phyloP scores from a whole-genome alignment of 1,140 invertebrate genomes.

The Anagrus nilaparvatae region DNA sequence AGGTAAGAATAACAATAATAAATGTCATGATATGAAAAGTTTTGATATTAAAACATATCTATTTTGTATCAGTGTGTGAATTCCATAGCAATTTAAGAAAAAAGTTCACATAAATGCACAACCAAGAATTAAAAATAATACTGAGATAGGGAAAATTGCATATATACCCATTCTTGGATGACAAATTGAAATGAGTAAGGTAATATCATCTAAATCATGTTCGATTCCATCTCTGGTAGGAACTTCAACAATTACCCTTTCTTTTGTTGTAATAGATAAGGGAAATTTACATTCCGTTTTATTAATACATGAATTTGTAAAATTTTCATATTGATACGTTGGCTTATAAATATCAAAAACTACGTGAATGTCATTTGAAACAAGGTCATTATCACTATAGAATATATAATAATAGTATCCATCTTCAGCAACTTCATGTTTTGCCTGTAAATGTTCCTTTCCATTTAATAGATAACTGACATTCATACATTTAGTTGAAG shows the following conservation, averaged over 20 bases:
- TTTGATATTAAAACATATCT: no score
- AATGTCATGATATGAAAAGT: no score
- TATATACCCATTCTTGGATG: slow-evolving; percentile 66
- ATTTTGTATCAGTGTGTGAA: no score
- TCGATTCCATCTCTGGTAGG: slow-evolving; percentile 69
- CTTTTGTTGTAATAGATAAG: slow-evolving; percentile 57
- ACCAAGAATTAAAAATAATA: slow-evolving; percentile 60
- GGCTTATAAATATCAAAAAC: slow-evolving; percentile 77
- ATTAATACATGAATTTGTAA: slow-evolving; percentile 62
- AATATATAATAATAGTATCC: slow-evolving; percentile 83
- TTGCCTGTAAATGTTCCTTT: slow-evolving; percentile 48
- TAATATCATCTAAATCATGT: slow-evolving; percentile 54
- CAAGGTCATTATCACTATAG: slow-evolving; percentile 72
- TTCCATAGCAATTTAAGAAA: neutral
- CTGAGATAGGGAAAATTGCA: slow-evolving; percentile 63
- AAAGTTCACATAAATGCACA: slow-evolving; percentile 54
- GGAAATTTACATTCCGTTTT: slow-evolving; percentile 62
- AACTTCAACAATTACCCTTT: slow-evolving; percentile 69
- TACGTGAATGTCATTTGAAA: slow-evolving; percentile 67
- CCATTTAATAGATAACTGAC: slow-evolving; percentile 55
- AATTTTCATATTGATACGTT: slow-evolving; percentile 65
- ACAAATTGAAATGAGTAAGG: slow-evolving; percentile 59
- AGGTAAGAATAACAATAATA: no score
- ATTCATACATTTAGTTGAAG: slow-evolving; percentile 53
- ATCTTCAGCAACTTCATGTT: slow-evolving; percentile 57